These are phyloP conservation scores for Leptobrachium ailaonicum DNA, from an alignment of 2,113 vertebrate genomes.

Conservation along the genomic window DNA sequence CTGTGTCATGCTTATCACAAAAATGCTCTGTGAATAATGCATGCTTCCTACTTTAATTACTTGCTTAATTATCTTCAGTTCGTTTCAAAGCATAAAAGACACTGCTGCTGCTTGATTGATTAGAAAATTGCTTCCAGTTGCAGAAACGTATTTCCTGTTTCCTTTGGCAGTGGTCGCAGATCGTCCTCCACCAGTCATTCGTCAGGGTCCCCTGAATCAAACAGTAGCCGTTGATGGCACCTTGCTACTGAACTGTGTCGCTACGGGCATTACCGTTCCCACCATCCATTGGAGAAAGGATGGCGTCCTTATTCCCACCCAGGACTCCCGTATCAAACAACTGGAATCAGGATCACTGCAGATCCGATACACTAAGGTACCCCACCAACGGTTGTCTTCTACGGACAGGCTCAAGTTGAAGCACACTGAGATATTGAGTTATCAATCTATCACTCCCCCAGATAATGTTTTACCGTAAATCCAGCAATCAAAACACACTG, in stretches of 20 bases:
- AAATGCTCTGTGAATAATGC: slow-evolving; percentile 62
- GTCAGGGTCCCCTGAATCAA: slow-evolving; percentile 93
- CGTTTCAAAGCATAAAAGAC: slow-evolving; percentile 72
- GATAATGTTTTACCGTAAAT: no score
- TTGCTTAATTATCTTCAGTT: slow-evolving; percentile 78
- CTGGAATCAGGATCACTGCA: slow-evolving; percentile 85
- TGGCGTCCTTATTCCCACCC: slow-evolving; percentile 83
- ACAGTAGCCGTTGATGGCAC: slow-evolving; percentile 94
- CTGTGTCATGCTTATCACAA: slow-evolving; percentile 51
- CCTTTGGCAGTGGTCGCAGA: slow-evolving; percentile 86
- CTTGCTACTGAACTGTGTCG: slow-evolving; percentile 82
- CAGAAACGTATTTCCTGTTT: slow-evolving; percentile 72
- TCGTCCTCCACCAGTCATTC: slow-evolving; percentile 92
- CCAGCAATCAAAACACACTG: no score
- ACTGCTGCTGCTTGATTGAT: slow-evolving; percentile 78
- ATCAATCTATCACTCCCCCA: no score
- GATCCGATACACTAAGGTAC: slow-evolving; percentile 95
- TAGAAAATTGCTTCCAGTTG: slow-evolving; percentile 86
- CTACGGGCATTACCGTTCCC: slow-evolving; percentile 81
- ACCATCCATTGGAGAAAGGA: slow-evolving; percentile 96
- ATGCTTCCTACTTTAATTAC: slow-evolving; percentile 66
- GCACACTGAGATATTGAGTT: no score
- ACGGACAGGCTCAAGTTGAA: no score
- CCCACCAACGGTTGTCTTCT: not conserved
- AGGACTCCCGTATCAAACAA: slow-evolving; percentile 92